Percentiles rank a stretch among this genome's conserved stretches.
These are phyloP conservation scores for Bilobella aurantiaca DNA, from an alignment of 1,140 invertebrate species.

Conservation along the genomic window DNA sequence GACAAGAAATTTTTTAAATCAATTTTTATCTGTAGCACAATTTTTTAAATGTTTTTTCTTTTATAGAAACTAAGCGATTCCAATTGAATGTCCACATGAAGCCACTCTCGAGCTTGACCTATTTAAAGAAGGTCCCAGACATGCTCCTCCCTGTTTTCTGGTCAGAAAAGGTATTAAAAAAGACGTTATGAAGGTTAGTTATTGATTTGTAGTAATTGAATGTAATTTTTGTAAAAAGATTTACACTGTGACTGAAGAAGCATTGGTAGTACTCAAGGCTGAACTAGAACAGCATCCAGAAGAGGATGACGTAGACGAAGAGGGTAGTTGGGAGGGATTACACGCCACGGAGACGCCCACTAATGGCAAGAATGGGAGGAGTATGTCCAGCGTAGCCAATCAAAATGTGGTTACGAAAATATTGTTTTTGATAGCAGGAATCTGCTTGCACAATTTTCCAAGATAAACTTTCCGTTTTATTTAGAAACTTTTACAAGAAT, in stretches of 20 bases:
- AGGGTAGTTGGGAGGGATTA: not conserved
- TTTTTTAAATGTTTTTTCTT: not conserved
- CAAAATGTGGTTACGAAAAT: too few relatives aligned
- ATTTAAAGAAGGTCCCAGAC: slow-evolving; percentile 41
- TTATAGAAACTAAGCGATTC: slow-evolving; percentile 40
- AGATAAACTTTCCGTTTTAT: not conserved
- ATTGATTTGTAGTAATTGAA: not conserved
- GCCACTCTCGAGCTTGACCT: slow-evolving; percentile 37
- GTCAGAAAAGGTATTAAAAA: slow-evolving; percentile 48
- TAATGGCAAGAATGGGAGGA: not conserved
- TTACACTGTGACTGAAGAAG: slow-evolving; percentile 1
- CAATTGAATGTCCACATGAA: slow-evolving; percentile 46
- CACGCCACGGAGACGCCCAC: not conserved
- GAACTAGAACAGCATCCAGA: not conserved
- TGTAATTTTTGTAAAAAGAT: not conserved
- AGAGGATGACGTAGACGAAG: not conserved
- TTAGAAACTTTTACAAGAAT: not conserved
- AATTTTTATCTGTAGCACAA: not conserved
- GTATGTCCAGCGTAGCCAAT: too few relatives aligned
- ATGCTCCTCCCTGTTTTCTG: slow-evolving; percentile 46
- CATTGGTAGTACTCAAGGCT: not conserved
- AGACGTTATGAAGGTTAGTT: not conserved
- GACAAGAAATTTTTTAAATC: not conserved
- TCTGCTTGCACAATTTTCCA: not conserved
- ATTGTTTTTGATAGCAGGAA: not conserved